Evolutionary conservation across 2,888 invertebrate genomes (phyloP).

Genomic region (Dryobotodes eremita): DNA sequence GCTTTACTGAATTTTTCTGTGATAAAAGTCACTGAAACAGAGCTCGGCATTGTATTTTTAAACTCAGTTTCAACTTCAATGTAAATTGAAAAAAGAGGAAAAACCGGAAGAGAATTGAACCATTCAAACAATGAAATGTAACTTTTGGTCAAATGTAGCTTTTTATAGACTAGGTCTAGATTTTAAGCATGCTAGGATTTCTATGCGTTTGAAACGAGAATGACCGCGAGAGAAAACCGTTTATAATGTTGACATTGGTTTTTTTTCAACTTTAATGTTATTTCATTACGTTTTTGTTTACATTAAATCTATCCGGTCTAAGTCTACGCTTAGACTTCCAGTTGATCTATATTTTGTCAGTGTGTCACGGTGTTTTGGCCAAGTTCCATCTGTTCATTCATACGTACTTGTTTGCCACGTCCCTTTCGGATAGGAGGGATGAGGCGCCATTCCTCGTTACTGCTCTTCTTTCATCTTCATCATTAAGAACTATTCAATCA

Average conservation of each 20-base stretch:
- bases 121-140: constrained; percentile 34
- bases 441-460: constrained; percentile 44
- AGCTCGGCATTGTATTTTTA: constrained; percentile 10
- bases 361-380: constrained; percentile 68
- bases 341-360: constrained; percentile 62
- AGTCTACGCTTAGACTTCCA: constrained; percentile 56
- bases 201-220: background rate
- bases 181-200: background rate
- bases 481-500: constrained; percentile 22
- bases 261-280: constrained; percentile 21
- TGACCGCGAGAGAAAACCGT: background rate
- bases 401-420: constrained; percentile 50
- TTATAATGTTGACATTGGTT: background rate
- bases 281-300: constrained; percentile 18
- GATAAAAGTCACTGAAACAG: background rate
- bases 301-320: constrained; percentile 22
- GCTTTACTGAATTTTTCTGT: background rate
- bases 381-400: constrained; percentile 69
- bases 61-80: background rate
- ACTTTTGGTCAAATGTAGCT: background rate
- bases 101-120: constrained; percentile 23
- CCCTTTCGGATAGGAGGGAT: constrained; percentile 53
- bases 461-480: constrained; percentile 36
- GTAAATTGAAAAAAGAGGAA: constrained; percentile 8
- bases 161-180: constrained; percentile 21